These are phyloP conservation scores for Myrmophylax atrothorax DNA, from an alignment of 2,113 vertebrate species.

Conservation along the genomic window DNA sequence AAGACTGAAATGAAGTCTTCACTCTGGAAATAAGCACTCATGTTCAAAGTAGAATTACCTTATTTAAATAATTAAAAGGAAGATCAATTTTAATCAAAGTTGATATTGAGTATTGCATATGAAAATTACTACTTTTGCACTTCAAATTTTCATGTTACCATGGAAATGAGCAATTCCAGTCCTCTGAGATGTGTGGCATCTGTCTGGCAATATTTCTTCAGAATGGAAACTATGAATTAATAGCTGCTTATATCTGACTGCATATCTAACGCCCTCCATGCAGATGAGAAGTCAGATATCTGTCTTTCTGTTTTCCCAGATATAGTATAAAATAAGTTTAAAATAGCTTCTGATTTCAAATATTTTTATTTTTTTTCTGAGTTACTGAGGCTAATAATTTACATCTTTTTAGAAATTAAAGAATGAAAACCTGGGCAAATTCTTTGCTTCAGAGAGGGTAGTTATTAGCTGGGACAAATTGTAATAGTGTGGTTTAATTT, in stretches of 20 bases:
- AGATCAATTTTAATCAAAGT: constrained; percentile 65
- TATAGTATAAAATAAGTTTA: background rate
- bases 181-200: background rate
- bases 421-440: background rate
- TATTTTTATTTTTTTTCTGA: background rate
- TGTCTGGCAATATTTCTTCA: background rate
- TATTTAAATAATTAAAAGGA: constrained; percentile 65
- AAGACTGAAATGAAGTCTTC: constrained; percentile 20
- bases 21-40: constrained; percentile 30
- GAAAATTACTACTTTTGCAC: constrained; percentile 16
- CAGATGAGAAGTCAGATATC: background rate
- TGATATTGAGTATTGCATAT: constrained; percentile 41
- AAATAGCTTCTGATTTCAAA: background rate
- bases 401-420: background rate
- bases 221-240: background rate
- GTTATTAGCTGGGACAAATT: background rate
- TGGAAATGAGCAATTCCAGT: constrained; percentile 27
- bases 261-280: background rate
- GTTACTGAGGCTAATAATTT: background rate
- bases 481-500: background rate
- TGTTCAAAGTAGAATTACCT: constrained; percentile 48
- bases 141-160: background rate
- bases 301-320: background rate
- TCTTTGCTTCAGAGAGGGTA: background rate
- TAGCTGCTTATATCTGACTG: background rate